Evolutionary conservation across 2,797 vertebrate species (phyloP), one percentile per base, ranked within the genome.

Genomic region (Naso thynnoides): DNA sequence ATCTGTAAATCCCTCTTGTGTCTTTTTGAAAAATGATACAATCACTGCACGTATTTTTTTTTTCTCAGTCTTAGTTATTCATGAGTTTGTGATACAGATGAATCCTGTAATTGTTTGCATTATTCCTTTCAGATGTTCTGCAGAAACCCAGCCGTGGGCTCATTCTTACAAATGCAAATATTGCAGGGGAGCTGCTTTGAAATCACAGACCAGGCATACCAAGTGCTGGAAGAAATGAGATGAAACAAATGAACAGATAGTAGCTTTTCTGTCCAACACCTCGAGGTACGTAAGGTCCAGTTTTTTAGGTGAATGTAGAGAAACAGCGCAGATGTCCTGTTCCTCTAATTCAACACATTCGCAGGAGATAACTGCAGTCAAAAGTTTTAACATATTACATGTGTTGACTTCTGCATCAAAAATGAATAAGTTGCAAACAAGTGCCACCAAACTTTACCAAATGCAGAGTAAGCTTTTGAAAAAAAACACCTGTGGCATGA

Each of bases 131-230:
- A 38, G 71, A 63, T 44, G 27, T 62, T 70, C 52, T 67, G 62
- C 1, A 59, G 27, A 56, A 75, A 62, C 64, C 10, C 57, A 14
- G 48, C 73, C 27, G 0, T 18, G 45, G 33, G 63, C 3, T 19
- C 2, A 41, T 27, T 50, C 55, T 52, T 50, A 26, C 23, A 57
- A 56, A 65, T 70, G 72, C 61, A 73, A 70, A 79, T 52, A 39
- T 11, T 7, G 36, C n/a, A 33, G 57, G 3, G 36, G 10, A 36
- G 65, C 36, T 18, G 58, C 47, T 44, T 18, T 54, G 29, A 71
- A 42, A 65, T 74, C 58, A 47, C 19, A 63, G 45, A 54, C 13
- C 58, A 11, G 47, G 26, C 24, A 13, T 0, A 53, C 44, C 0
- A 15, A 78, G 23, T 0, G 29, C 56, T 14, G 27, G 3, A 47